Evolutionary conservation across 2,113 vertebrate genomes (phyloP), one percentile per base, ranked within the genome.

Genomic region (Nycticryphes semicollaris): DNA sequence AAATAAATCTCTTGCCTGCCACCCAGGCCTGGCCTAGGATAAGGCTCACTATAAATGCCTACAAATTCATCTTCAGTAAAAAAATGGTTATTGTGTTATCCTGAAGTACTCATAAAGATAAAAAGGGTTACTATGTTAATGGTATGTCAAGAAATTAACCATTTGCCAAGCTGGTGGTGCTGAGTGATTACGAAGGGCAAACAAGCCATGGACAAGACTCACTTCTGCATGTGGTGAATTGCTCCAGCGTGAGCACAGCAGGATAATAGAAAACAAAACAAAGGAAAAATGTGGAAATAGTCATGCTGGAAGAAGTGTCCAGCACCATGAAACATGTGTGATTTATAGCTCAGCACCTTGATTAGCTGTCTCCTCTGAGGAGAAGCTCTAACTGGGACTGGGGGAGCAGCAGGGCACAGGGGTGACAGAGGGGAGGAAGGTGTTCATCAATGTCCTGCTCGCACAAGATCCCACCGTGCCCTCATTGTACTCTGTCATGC

Each of bases 161-260:
- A 6, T 73, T 67, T 67, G 23, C 15, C 11, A 56, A 35, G 31
- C 23, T 60, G 24, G 19, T 48, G 60, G 22, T 74, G 13, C 22
- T 0, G 4, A 56, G 20, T 25, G 22, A 30, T 35, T 45, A 41
- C 39, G 45, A 4, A 66, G 7, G 22, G 4, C 39, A 41, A 0
- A 0, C 15, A 56, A 35, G 48, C 14, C 2, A 2, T 14, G 48
- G 35, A 22, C 41, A 62, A 47, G 25, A 25, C 24, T 54, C 10
- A 41, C 33, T 88, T 78, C 48, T 79, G 8, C 53, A 50, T 7
- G 31, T 53, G 16, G 47, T 0, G 4, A 79, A 67, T 41, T 67
- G 17, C 31, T 37, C 24, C n/a, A 35, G 19, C 37, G 33, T 17
- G 27, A 63, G 17, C 14, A 39, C 3, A 14, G 27, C 62, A n/a